Base-by-base conservation (phyloP, 2,113 vertebrate genomes). In the Talpa occidentalis region DNA sequence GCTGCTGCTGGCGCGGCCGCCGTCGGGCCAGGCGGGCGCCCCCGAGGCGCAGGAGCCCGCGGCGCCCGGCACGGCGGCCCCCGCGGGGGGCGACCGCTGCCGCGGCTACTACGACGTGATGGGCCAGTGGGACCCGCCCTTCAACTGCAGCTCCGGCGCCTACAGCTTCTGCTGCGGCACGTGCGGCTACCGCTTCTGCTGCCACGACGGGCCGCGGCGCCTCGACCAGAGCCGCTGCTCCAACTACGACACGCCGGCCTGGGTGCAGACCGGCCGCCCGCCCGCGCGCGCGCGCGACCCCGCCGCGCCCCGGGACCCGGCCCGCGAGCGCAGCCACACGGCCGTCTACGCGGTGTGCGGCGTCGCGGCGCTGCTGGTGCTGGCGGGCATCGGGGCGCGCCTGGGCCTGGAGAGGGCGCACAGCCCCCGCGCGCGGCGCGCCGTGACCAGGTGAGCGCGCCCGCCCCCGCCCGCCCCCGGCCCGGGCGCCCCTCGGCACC, bases 51-150 rank as follows among this genome's bases (percentile, higher is more conserved):
- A 30, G 83, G 95, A 92, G 72, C 80, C 94, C 22, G 64, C 62
- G 54, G 62, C 70, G 3, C 79, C 95, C 1, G 44, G 93, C 54
- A 87, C 94, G 1, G 88, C 77, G 22, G 97, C 98, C 37, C 98
- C 98, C 88, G 98, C 98, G 0, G 95, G 96, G 0, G 98, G 98
- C 1, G 99, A 99, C 96, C 98, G 99, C 86, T 99, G 99, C 97
- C 98, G 99, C 95, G 99, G 99, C 81, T 99, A 99, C 98, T 99
- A 99, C 73, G 99, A 99, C 70, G 99, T 99, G 96, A 99, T 99
- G 99, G 99, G 99, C 60, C 99, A 99, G 95, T 99, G 99, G 99
- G 99, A 99, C 96, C 99, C 99, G 2, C 99, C 99, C 2, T 99
- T 99, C 98, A 99, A 99, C 97, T 99, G 99, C 97, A 99, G 99